Evolutionary conservation across 2,888 invertebrate species (phyloP), one percentile per base, ranked within the genome.

Genomic region (Dasypogon diadema): DNA sequence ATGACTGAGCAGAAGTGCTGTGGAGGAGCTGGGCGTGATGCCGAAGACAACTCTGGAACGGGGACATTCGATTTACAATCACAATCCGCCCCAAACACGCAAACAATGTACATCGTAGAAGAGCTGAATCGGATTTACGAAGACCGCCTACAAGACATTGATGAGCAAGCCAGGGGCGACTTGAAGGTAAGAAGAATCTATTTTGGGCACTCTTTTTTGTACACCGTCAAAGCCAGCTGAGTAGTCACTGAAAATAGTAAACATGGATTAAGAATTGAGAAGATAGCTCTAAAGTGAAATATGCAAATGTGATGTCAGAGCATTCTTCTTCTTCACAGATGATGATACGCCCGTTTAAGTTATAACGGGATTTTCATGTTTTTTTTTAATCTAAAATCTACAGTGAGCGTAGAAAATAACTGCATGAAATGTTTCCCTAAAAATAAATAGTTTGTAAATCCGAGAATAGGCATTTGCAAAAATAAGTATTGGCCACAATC

Each of bases 111-210:
- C 42, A 73, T 73, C 5, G 12, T 73, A 70, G 84, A 87, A 58
- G 88, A 92, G 76, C 89, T 93, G 78, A 91, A 90, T 81, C 84
- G 85, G 73, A 86, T 90, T 0, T 93, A 92, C 81, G 89, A 91
- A 79, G 86, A 88, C 46, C 88, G 90, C 77, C 86, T 93, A 83
- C 85, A 87, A 37, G 85, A 88, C 65, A 87, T 92, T 54, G 91
- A 91, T 74, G 81, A 82, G 24, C 82, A 85, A 10, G 88, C 87
- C n/a, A 82, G 83, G 34, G 87, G 87, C 21, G 87, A 88, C 80
- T 73, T 60, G 51, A 46, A 77, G 72, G 77, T 77, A 54, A 3
- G 34, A 14, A 0, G 5, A 14, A 10, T 26, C 10, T 26, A 14
- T 48, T 42, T 46, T 26, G 30, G n/a, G 2, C 18, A 14, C 6